These are phyloP conservation scores for Vulpes lagopus DNA, from an alignment of 2,113 vertebrate species.

Conservation along the genomic window DNA sequence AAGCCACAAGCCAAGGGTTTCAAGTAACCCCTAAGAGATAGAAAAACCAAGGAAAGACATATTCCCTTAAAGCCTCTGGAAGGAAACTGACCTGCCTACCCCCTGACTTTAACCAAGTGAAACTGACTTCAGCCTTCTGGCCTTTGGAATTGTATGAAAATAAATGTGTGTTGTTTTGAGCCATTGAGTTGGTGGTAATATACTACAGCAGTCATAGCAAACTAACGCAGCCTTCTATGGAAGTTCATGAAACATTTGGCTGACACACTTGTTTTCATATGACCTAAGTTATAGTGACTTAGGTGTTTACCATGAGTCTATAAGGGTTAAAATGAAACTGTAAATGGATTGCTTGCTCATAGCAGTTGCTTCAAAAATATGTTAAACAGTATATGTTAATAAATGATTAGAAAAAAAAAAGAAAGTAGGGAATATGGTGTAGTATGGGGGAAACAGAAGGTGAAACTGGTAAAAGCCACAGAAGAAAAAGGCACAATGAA, in stretches of 20 bases:
- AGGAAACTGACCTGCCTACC: neutral
- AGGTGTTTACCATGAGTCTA: neutral
- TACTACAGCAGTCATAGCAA: neutral
- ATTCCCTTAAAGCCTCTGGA: neutral
- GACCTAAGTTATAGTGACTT: neutral
- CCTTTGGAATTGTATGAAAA: neutral
- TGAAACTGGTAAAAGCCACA: neutral
- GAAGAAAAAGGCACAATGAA: neutral
- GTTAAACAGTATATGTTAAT: neutral
- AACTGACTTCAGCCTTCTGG: neutral
- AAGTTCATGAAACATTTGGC: neutral
- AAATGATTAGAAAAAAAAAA: neutral
- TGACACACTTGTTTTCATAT: neutral
- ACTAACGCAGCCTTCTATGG: neutral
- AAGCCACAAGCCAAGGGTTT: neutral
- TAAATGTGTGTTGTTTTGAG: neutral
- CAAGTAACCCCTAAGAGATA: neutral
- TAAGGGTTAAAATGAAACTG: neutral
- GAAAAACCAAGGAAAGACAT: neutral
- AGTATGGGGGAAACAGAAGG: neutral
- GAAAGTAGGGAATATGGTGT: neutral
- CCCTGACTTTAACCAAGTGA: neutral
- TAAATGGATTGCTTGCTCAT: neutral
- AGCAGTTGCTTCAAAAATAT: neutral
- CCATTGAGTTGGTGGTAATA: neutral